Evolutionary conservation across 2,113 vertebrate species (phyloP), one percentile per base, ranked within the genome.

Genomic region (Microtus oregoni): DNA sequence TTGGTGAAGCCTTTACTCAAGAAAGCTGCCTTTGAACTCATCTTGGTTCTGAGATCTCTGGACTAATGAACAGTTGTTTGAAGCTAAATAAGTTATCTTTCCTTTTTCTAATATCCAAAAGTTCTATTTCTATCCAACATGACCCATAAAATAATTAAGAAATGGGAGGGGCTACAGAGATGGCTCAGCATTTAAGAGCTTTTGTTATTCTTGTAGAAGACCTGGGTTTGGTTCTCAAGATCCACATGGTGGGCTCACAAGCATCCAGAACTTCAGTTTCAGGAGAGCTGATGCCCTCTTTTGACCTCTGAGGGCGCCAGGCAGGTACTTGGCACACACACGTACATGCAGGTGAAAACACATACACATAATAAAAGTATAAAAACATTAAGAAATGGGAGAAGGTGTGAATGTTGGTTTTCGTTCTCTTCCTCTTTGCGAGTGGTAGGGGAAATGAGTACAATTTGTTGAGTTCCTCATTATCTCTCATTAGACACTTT

Each of bases 101-200:
- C 50, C 79, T 63, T 50, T 70, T 78, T 78, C 26, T 65, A 68
- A 68, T 86, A 87, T n/a, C 28, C 30, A 79, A 91, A 67, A 96
- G 1, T 32, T 92, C 70, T 50, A 41, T 28, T 93, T 89, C 58
- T 90, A 55, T 67, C 4, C 55, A 88, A 17, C 20, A 77, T 20
- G 10, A 81, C 12, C 4, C 28, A 73, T 79, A 50, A 72, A 47
- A 85, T 55, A 70, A 50, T 67, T 68, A 88, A 61, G 72, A 68
- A 92, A 72, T 83, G 7, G 38, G 24, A 8, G 82, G 7, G 12
- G 58, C n/a, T 63, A 44, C 24, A 85, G 58, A 85, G 58, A 63
- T 44, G 81, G n/a, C 4, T 26, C 81, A 30, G 14, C 13, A 63
- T 44, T 44, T 41, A 63, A 65, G 58, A 63, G 38, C 26, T 41